Conservation (phyloP, 2,888 invertebrate genomes). For the Lathronympha strigana region DNA sequence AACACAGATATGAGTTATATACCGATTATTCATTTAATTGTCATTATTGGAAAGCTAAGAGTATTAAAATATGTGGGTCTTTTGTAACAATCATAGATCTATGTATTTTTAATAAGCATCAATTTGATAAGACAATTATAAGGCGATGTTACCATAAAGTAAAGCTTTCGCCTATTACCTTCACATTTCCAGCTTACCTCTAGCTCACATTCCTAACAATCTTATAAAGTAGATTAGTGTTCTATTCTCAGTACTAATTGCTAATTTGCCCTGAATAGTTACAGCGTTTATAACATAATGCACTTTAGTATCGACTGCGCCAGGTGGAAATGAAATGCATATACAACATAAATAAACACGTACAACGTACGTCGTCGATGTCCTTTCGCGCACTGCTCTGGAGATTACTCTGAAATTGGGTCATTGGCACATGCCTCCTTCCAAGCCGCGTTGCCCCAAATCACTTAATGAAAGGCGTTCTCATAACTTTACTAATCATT, state of each 20-base stretch:
- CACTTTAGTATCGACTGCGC: slow-evolving; percentile 24
- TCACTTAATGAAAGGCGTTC: slow-evolving; percentile 4
- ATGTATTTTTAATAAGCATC: slow-evolving; percentile 36
- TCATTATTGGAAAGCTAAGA: slow-evolving; percentile 23
- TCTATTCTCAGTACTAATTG: slow-evolving; percentile 18
- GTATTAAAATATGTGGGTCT: slow-evolving; percentile 25
- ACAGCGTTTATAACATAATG: neutral
- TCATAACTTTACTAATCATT: slow-evolving; percentile 1
- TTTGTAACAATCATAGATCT: slow-evolving; percentile 33
- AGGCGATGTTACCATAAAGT: slow-evolving; percentile 37
- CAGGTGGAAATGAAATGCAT: neutral
- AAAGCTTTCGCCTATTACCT: slow-evolving; percentile 37
- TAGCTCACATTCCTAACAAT: slow-evolving; percentile 66
- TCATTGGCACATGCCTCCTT: slow-evolving; percentile 25
- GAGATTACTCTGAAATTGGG: slow-evolving; percentile 36
- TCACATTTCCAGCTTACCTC: slow-evolving; percentile 46
- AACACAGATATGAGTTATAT: slow-evolving; percentile 2
- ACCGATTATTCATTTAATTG: neutral
- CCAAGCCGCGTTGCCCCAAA: slow-evolving; percentile 5
- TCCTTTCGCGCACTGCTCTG: slow-evolving; percentile 11
- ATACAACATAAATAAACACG: too few relatives aligned
- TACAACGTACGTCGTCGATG: neutral
- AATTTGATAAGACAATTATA: slow-evolving; percentile 32
- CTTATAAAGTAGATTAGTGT: slow-evolving; percentile 46
- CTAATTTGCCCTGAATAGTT: slow-evolving; percentile 15